These are phyloP conservation scores for Ceratosolen fusciceps DNA, from an alignment of 1,140 invertebrate species.

Conservation along the genomic window DNA sequence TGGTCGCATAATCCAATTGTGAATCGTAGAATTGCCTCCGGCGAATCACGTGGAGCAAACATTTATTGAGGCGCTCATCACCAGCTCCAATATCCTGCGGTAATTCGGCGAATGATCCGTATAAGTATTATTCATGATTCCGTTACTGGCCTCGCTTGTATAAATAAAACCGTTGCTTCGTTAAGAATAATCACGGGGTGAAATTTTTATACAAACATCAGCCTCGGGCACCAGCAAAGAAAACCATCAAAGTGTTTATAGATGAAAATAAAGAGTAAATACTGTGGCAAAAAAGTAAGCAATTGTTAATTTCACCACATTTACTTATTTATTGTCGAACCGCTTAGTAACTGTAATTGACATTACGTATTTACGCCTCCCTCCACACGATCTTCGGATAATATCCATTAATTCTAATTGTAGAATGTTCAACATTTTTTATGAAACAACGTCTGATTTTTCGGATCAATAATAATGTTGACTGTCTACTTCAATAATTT, in stretches of 20 bases:
- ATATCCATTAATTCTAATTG: too few species aligned
- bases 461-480: too few species aligned
- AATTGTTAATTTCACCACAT: too few species aligned
- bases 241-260: not conserved
- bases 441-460: too few species aligned
- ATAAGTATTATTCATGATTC: constrained; percentile 29
- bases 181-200: not conserved
- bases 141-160: not conserved
- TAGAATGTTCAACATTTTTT: too few species aligned
- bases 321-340: too few species aligned
- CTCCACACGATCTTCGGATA: too few species aligned
- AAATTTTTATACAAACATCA: not conserved
- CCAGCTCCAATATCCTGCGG: constrained; percentile 61
- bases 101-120: constrained; percentile 41
- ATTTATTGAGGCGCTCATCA: constrained; percentile 54
- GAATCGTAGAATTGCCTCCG: constrained; percentile 52
- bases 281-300: not conserved
- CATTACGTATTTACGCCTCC: too few species aligned
- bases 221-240: not conserved
- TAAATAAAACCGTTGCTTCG: not conserved
- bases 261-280: not conserved
- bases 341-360: too few species aligned
- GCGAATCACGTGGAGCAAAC: constrained; percentile 67
- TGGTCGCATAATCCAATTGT: constrained; percentile 41
- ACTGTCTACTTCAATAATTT: too few species aligned